Conservation (phyloP, 2,888 invertebrate genomes). For the Agrilus biguttatus region DNA sequence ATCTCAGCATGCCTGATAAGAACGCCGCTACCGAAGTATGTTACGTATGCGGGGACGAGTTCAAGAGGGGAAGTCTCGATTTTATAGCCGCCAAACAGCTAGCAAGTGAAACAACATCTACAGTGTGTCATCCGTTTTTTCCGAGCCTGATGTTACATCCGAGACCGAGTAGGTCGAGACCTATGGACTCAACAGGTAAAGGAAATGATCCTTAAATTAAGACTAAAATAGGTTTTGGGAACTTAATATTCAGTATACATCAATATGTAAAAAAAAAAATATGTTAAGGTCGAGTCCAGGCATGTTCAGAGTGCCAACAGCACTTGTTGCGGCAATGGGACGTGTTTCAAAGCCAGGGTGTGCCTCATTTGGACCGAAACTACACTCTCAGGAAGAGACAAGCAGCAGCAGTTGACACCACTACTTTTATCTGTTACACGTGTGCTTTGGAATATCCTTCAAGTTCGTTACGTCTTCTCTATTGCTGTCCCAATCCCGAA, state of each 20-base stretch:
- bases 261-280: neutral
- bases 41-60: slow-evolving; percentile 83
- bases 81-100: slow-evolving; percentile 47
- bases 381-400: slow-evolving; percentile 70
- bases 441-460: slow-evolving; percentile 72
- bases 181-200: slow-evolving; percentile 62
- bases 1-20: slow-evolving; percentile 85
- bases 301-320: slow-evolving; percentile 72
- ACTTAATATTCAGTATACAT: too few relatives aligned
- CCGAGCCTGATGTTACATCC: slow-evolving; percentile 68
- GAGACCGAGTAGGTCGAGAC: slow-evolving; percentile 69
- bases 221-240: too few relatives aligned
- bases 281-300: slow-evolving; percentile 45
- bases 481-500: slow-evolving; percentile 72
- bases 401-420: slow-evolving; percentile 45
- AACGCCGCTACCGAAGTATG: slow-evolving; percentile 81
- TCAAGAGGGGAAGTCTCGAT: slow-evolving; percentile 65
- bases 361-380: slow-evolving; percentile 62
- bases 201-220: too few relatives aligned
- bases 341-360: slow-evolving; percentile 43
- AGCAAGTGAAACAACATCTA: slow-evolving; percentile 20
- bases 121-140: slow-evolving; percentile 49
- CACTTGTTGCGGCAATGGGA: slow-evolving; percentile 83
- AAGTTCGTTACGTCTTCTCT: slow-evolving; percentile 65
- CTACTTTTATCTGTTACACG: slow-evolving; percentile 78